Evolutionary conservation across 2,113 vertebrate species (phyloP), one percentile per base, ranked within the genome.

Genomic region (Prionailurus viverrinus): DNA sequence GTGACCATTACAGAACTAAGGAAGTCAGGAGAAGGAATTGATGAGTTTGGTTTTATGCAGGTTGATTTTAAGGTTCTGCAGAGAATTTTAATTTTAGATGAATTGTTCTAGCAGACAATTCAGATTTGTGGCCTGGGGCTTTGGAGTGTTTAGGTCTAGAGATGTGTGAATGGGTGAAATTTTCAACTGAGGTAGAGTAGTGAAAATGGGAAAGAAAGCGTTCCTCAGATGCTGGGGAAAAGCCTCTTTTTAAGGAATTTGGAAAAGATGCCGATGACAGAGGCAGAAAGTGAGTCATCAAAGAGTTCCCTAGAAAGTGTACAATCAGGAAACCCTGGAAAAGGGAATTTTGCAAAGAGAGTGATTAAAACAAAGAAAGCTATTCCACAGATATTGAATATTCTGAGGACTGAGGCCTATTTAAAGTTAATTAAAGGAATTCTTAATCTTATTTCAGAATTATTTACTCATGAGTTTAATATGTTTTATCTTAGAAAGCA

Each of bases 281-380:
- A 90, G 74, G 68, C 23, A 81, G 69, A 79, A 94, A 68, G 45
- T 94, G 91, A 97, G 71, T 93, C 84, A 96, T 95, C 65, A 29
- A 41, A 78, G 51, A 91, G 48, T 96, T 95, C 79, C 71, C 88
- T 80, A 89, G 63, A 89, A 93, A 91, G 66, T 48, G 1, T 85
- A 36, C 5, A 82, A 79, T 96, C 68, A 93, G 81, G 73, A 97
- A 97, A 89, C 16, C n/a, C 66, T 73, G 51, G 27, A 51, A 89
- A 90, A 71, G 78, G 85, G 39, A 74, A 53, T 96, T 85, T 74
- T 78, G 45, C 74, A 25, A 33, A 82, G 3, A 16, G 12, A 78
- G 19, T 39, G 13, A 61, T 53, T 68, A 39, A 78, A 69, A 69
- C 13, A 68, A 83, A 93, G 45, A 61, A 63, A 91, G 58, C 7